These are phyloP conservation scores for Bombus ignitus DNA, from an alignment of 1,140 invertebrate species.

Conservation along the genomic window DNA sequence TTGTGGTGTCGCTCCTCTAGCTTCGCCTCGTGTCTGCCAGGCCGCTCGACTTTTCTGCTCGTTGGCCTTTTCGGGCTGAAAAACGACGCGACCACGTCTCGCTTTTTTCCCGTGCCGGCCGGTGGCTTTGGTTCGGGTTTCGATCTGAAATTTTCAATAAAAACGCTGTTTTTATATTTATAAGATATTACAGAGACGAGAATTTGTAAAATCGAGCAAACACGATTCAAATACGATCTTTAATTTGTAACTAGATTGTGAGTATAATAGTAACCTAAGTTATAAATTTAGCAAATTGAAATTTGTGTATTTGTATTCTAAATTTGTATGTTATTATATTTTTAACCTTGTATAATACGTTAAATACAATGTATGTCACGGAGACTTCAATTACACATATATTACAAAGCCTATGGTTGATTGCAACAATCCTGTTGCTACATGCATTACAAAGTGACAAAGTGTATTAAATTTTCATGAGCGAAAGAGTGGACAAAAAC, in stretches of 20 bases:
- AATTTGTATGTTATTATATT: no score
- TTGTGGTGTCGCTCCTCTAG: conserved; percentile 42
- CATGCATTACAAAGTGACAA: neutral
- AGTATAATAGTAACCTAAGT: no score
- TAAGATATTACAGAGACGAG: no score
- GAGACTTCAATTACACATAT: neutral
- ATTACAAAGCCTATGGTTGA: neutral
- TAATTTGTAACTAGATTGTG: no score
- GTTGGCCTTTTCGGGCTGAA: conserved; percentile 62
- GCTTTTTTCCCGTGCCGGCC: conserved; percentile 52
- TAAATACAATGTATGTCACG: no score
- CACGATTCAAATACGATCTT: neutral
- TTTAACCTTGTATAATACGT: neutral
- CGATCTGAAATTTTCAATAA: conserved; percentile 61
- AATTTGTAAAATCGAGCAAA: neutral
- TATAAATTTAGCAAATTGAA: no score
- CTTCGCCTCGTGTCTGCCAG: conserved; percentile 21
- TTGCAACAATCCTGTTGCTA: no score
- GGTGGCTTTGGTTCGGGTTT: conserved; percentile 41
- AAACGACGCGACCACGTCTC: conserved; percentile 61
- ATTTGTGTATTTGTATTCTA: no score
- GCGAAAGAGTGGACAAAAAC: conserved; percentile 6
- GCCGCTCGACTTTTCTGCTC: conserved; percentile 54
- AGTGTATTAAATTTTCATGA: conserved; percentile 15
- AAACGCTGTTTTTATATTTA: neutral